Evolutionary conservation across 2,888 invertebrate species (phyloP).

Genomic region (Mamestra brassicae): DNA sequence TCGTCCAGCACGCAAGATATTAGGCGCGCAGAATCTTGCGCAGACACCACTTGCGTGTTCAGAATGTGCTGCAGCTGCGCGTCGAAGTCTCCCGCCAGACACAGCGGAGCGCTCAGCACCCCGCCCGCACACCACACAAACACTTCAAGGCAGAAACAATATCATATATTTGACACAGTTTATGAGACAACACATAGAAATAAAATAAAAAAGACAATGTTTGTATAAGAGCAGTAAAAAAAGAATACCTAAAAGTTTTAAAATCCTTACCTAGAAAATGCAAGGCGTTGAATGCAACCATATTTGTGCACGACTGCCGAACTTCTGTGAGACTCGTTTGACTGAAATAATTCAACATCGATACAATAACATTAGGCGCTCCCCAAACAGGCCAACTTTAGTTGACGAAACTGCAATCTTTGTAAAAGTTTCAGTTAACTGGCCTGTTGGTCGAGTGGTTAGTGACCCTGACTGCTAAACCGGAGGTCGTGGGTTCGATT

Average conservation of each 20-base stretch:
- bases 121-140: background rate
- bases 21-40: background rate
- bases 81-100: conserved; percentile 31
- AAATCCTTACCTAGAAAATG: background rate
- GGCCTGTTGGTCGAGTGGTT: too few relatives aligned
- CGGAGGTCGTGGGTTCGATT: too few relatives aligned
- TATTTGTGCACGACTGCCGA: background rate
- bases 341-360: too few relatives aligned
- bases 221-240: too few relatives aligned
- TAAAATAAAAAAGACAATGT: too few relatives aligned
- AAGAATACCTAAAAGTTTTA: background rate
- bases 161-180: too few relatives aligned
- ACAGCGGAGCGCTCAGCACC: conserved; percentile 7
- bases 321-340: background rate
- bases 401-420: too few relatives aligned
- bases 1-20: background rate
- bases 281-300: background rate
- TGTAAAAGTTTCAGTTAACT: too few relatives aligned
- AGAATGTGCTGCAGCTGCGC: conserved; percentile 19
- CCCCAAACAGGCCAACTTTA: too few relatives aligned
- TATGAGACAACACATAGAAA: too few relatives aligned
- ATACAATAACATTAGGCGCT: too few relatives aligned
- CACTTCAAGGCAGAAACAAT: background rate
- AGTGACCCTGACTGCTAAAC: too few relatives aligned
- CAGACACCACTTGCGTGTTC: background rate